phyloP scores from a whole-genome alignment of 2,888 invertebrate genomes.

The Cosmorhoe ocellata region DNA sequence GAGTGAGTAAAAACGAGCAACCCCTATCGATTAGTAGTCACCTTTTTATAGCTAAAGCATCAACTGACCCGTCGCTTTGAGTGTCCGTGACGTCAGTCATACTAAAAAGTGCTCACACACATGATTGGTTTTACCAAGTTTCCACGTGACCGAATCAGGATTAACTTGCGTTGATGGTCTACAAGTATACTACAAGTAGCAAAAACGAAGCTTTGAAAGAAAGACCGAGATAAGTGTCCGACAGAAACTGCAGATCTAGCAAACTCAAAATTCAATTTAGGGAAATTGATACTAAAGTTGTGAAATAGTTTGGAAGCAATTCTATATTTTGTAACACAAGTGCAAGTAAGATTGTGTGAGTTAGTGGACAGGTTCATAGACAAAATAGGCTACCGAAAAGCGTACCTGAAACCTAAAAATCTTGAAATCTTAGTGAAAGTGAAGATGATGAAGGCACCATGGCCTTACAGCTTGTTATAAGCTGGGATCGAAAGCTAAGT shows the following conservation, averaged over 20 bases:
- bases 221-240: not conserved
- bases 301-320: not conserved
- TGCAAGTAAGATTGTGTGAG: too few relatives aligned
- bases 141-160: conserved; percentile 42
- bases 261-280: conserved; percentile 1
- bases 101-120: conserved; percentile 52
- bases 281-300: conserved; percentile 2
- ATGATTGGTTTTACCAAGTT: conserved; percentile 57
- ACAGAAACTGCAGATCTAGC: not conserved
- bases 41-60: conserved; percentile 33
- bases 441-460: too few relatives aligned
- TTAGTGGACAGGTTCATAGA: too few relatives aligned
- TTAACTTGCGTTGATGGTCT: conserved; percentile 12
- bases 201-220: not conserved
- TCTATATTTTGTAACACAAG: too few relatives aligned
- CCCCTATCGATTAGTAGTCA: conserved; percentile 27
- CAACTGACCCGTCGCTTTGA: conserved; percentile 30
- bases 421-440: too few relatives aligned
- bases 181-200: not conserved
- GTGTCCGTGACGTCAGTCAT: conserved; percentile 47
- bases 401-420: too few relatives aligned
- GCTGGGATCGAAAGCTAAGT: too few relatives aligned
- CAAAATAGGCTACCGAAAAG: too few relatives aligned
- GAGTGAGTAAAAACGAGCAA: conserved; percentile 21
- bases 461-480: too few relatives aligned